Percentiles rank a stretch among this genome's conserved stretches.
These are phyloP conservation scores for Dryadula phaetusa DNA, from an alignment of 2,888 invertebrate genomes.

Conservation along the genomic window DNA sequence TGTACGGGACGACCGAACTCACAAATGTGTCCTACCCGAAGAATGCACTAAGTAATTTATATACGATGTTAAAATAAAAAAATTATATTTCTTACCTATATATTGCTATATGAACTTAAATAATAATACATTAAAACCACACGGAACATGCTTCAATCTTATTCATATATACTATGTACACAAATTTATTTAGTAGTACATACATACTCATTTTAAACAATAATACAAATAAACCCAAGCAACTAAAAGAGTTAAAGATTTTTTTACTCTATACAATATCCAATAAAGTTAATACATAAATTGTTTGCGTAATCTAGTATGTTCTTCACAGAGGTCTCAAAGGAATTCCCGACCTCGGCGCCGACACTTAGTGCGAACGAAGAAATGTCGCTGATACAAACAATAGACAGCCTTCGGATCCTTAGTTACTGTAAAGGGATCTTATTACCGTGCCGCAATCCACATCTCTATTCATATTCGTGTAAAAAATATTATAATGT, in stretches of 20 bases:
- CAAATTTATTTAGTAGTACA: no score
- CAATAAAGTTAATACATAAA: conserved; percentile 8
- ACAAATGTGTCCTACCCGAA: conserved; percentile 74
- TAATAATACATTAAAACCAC: no score
- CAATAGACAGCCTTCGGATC: conserved; percentile 35
- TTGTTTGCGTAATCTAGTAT: conserved; percentile 27
- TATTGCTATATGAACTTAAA: no score
- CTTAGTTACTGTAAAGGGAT: conserved; percentile 15
- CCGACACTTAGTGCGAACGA: conserved; percentile 55
- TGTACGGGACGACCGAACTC: conserved; percentile 77
- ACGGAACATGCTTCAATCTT: no score
- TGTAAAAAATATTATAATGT: conserved; percentile 13
- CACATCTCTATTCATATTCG: background rate
- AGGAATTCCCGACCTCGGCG: conserved; percentile 77
- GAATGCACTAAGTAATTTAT: conserved; percentile 74
- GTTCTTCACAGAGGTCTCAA: conserved; percentile 71
- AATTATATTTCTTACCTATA: no score
- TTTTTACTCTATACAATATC: background rate
- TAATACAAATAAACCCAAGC: background rate
- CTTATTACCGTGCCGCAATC: conserved; percentile 18
- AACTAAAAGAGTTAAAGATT: background rate
- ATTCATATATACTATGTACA: no score
- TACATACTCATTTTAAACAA: no score
- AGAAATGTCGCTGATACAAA: conserved; percentile 39
- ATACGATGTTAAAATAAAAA: background rate